Percentiles rank a stretch among this genome's conserved stretches.
Evolutionary conservation across 1,140 invertebrate genomes (phyloP).

Genomic region (Copidosoma floridanum): DNA sequence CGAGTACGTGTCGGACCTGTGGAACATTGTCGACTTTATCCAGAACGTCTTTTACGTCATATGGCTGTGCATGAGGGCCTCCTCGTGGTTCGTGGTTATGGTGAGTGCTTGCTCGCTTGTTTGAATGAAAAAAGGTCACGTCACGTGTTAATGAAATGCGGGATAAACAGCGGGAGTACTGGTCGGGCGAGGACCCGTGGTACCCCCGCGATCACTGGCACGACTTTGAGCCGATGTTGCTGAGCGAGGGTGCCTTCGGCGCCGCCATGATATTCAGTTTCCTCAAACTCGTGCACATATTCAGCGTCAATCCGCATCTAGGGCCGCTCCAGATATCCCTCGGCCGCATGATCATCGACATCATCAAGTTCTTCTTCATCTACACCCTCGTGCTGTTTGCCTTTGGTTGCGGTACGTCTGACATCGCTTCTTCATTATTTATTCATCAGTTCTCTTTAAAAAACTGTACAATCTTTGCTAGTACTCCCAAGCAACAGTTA

Average conservation of each 20-base stretch:
- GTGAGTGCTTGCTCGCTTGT: slow-evolving; percentile 51
- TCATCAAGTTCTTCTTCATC: slow-evolving; percentile 92
- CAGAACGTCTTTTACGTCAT: slow-evolving; percentile 91
- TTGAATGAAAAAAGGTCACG: no score
- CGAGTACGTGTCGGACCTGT: slow-evolving; percentile 89
- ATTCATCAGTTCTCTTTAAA: no score
- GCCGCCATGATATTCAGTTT: slow-evolving; percentile 93
- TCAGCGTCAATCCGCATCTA: slow-evolving; percentile 91
- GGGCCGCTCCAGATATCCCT: slow-evolving; percentile 87
- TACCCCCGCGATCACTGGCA: slow-evolving; percentile 86
- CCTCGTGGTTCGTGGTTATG: slow-evolving; percentile 75
- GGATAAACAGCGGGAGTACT: slow-evolving; percentile 65
- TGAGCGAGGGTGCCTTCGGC: slow-evolving; percentile 91
- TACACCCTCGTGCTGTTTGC: slow-evolving; percentile 87
- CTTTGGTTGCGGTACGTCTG: slow-evolving; percentile 86
- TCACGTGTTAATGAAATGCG: no score
- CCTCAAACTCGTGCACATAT: slow-evolving; percentile 91
- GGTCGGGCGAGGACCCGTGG: slow-evolving; percentile 72
- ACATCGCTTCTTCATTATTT: no score
- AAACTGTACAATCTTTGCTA: no score
- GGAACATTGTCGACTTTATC: slow-evolving; percentile 97
- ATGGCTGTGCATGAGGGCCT: slow-evolving; percentile 80
- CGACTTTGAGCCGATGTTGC: slow-evolving; percentile 89
- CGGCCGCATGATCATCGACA: slow-evolving; percentile 90
- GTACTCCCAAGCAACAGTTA: no score